These are phyloP conservation scores for Eucera pruinosa DNA, from an alignment of 2,888 invertebrate species.

Conservation along the genomic window DNA sequence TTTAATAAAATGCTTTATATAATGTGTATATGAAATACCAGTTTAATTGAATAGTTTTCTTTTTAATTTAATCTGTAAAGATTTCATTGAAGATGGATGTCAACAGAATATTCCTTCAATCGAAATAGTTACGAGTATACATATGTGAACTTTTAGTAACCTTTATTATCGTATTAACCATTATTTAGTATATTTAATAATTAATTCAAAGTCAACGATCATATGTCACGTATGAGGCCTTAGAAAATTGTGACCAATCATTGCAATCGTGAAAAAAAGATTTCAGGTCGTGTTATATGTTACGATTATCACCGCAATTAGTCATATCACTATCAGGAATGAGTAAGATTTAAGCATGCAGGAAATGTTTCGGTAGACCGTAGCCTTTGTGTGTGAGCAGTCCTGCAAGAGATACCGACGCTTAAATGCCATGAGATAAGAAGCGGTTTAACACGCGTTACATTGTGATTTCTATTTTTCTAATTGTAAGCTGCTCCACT, in stretches of 20 bases:
- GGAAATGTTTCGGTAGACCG: conserved; percentile 49
- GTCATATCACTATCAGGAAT: conserved; percentile 63
- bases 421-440: conserved; percentile 59
- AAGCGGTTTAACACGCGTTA: conserved; percentile 35
- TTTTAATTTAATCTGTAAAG: too few relatives aligned
- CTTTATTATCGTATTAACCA: background rate
- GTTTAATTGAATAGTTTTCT: too few relatives aligned
- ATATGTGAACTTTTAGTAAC: background rate
- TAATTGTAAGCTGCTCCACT: background rate
- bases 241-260: background rate
- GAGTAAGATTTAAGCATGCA: conserved; percentile 64
- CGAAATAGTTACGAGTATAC: background rate
- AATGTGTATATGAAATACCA: too few relatives aligned
- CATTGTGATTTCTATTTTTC: conserved; percentile 51
- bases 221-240: conserved; percentile 16
- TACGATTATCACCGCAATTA: conserved; percentile 60
- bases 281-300: conserved; percentile 27
- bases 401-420: conserved; percentile 41
- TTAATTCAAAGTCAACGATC: conserved; percentile 1
- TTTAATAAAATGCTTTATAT: too few relatives aligned
- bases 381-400: conserved; percentile 33
- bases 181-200: conserved; percentile 6
- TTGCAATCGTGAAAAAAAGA: conserved; percentile 27
- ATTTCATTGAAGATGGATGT: too few relatives aligned
- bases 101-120: too few relatives aligned